Evolutionary conservation across 1,140 invertebrate genomes (phyloP), one percentile per base, ranked within the genome.

Genomic region (Hyles euphorbiae): DNA sequence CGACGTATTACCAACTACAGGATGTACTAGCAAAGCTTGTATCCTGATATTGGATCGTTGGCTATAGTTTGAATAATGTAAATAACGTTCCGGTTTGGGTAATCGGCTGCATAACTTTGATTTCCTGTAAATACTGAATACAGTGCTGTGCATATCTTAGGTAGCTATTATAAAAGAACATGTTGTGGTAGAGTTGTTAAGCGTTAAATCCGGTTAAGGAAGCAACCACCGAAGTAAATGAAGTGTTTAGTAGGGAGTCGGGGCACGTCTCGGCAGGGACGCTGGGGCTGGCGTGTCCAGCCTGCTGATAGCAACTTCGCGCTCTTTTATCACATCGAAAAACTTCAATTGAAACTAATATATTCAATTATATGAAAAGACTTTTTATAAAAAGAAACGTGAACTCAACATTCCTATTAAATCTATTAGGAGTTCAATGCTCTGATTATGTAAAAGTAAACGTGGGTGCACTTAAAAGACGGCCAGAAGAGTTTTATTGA

Each of bases 1-100:
- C 43, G 10, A 53, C 36, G 54, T 60, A 53, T 56, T 11, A 44
- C 45, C 45, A n/a, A 43, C 9, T 46, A 34, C 48, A 49, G 11
- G 32, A 48, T 46, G 44, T 40, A 40, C 36, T 40, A 8, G 4
- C 36, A 8, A 5, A 40, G 22, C 22, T 22, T 22, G 22, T 22
- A 22, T 22, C 22, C 22, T 22, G 22, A 5, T 40, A 40, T 40
- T 40, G 36, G 5, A 40, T 8, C 4, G 36, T 40, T 40, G 4
- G 5, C 5, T 5, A 40, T 40, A 40, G 4, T 40, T 40, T 5
- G 36, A 40, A 40, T 40, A 40, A 40, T 40, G 4, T 40, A 40
- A 40, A 40, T 40, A 5, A 5, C 36, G 36, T 40, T 40, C 8
- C 36, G 36, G 36, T 40, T 40, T 8, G 36, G 36, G 4, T 8